phyloP scores from a whole-genome alignment of 2,113 vertebrate genomes.

The Phasianus colchicus region DNA sequence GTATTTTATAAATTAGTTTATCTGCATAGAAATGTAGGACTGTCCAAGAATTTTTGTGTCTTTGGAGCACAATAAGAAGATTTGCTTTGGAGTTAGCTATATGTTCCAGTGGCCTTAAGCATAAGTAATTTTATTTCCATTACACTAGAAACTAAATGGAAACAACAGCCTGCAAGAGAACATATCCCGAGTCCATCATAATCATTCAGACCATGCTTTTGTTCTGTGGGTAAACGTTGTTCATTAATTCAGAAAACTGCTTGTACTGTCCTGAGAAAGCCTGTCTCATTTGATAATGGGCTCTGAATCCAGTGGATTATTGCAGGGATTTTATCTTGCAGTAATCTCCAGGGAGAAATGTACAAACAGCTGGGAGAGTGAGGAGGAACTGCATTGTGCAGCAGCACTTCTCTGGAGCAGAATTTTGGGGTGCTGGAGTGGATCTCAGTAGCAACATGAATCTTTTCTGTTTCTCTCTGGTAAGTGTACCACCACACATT shows the following conservation, averaged over 20 bases:
- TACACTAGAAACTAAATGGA: not conserved
- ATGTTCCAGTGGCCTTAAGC: not conserved
- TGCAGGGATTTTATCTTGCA: slow-evolving; percentile 87
- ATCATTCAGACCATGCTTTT: slow-evolving; percentile 22
- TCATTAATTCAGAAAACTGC: slow-evolving; percentile 76
- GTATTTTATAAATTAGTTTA: not conserved
- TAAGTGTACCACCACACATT: slow-evolving; percentile 73
- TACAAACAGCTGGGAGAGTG: slow-evolving; percentile 79
- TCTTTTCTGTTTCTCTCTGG: slow-evolving; percentile 95
- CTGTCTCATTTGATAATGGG: slow-evolving; percentile 84
- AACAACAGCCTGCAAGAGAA: slow-evolving; percentile 2
- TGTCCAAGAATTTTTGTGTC: not conserved
- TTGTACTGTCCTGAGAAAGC: slow-evolving; percentile 64
- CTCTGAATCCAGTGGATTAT: slow-evolving; percentile 91
- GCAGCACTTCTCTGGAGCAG: slow-evolving; percentile 33
- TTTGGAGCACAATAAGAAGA: not conserved
- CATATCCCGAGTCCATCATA: not conserved
- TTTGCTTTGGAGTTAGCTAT: not conserved
- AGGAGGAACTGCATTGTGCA: slow-evolving; percentile 54
- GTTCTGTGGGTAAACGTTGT: slow-evolving; percentile 48
- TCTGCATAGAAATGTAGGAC: not conserved
- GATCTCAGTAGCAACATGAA: slow-evolving; percentile 82
- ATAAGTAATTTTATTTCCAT: slow-evolving; percentile 16
- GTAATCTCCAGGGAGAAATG: slow-evolving; percentile 83
- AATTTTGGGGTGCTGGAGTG: slow-evolving; percentile 18